Evolutionary conservation across 2,113 vertebrate genomes (phyloP), one percentile per base, ranked within the genome.

Genomic region (Alaudala cheleensis): DNA sequence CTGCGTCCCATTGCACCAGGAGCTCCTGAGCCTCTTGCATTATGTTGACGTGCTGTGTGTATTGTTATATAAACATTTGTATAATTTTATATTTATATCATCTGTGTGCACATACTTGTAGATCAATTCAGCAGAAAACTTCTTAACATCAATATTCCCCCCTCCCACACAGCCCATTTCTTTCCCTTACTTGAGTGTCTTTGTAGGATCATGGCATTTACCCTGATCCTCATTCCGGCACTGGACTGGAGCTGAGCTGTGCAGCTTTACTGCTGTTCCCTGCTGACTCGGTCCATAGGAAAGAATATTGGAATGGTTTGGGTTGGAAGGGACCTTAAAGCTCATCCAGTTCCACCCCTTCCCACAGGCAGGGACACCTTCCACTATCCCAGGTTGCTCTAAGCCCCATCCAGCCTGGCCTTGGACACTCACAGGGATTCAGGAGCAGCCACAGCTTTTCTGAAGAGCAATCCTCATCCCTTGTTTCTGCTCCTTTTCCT

Each of bases 1-100:
- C 5, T 47, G 31, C 31, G 1, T 20, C 12, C n/a, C 5, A 0
- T 11, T n/a, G n/a, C 47, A 23, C 24, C 0, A 0, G 14, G 44
- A 72, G 33, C 40, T 79, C 34, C 29, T 18, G 60, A 58, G 42
- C 62, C 14, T 42, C 58, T 17, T 33, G 57, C 17, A 12, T 24
- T 33, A 7, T 20, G 12, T 37, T 47, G 5, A 8, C 42, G 8
- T 51, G 42, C 17, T 69, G 29, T 73, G 37, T 23, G 4, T 42
- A 5, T 78, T 37, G 14, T n/a, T 37, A 4, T 5, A 26, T 5
- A 5, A 62, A 26, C 34, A 21, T 23, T 10, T 45, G 3, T 40
- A 9, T 25, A 2, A 39, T 61, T 51, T n/a, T 40, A 16, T 58
- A 2, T 21, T 7, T 33, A 3, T 37, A 6, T 45, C 1, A n/a